Percentiles rank a stretch among this genome's conserved stretches.
These are phyloP conservation scores for Ctenopoma multispine DNA, from an alignment of 2,797 vertebrate genomes.

Conservation along the genomic window DNA sequence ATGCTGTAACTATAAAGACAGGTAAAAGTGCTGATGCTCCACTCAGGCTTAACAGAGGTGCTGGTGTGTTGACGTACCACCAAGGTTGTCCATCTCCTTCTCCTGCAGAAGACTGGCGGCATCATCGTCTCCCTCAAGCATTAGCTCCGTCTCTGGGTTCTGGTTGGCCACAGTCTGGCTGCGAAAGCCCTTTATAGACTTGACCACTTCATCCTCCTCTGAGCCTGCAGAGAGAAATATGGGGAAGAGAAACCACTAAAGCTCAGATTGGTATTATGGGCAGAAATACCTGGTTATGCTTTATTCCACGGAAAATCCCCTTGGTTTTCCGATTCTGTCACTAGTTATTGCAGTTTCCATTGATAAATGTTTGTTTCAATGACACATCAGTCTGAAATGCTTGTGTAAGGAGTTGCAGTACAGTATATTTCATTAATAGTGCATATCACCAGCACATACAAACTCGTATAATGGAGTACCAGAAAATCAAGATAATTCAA, in stretches of 20 bases:
- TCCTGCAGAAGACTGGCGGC: slow-evolving; percentile 94
- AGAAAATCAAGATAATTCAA: not conserved
- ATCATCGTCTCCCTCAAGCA: slow-evolving; percentile 96
- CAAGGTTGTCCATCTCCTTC: slow-evolving; percentile 96
- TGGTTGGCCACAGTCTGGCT: slow-evolving; percentile 89
- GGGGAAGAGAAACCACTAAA: slow-evolving; percentile 17
- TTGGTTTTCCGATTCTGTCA: not conserved
- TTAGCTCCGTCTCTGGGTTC: slow-evolving; percentile 91
- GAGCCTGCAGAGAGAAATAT: slow-evolving; percentile 79
- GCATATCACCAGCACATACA: not conserved
- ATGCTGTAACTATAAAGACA: slow-evolving; percentile 7
- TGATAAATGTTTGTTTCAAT: not conserved
- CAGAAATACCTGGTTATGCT: not conserved
- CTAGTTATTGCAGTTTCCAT: not conserved
- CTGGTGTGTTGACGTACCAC: slow-evolving; percentile 84
- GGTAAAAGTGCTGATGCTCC: slow-evolving; percentile 1
- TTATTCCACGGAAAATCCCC: not conserved
- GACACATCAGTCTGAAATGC: too few relatives aligned
- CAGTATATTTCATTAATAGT: not conserved
- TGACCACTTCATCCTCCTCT: slow-evolving; percentile 90
- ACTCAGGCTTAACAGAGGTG: slow-evolving; percentile 13
- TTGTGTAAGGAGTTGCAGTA: not conserved
- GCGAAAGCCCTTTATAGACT: slow-evolving; percentile 89
- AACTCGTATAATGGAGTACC: not conserved
- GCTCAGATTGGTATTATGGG: slow-evolving; percentile 7